phyloP scores from a whole-genome alignment of 1,140 invertebrate species.

The Leptoteleia sp. region DNA sequence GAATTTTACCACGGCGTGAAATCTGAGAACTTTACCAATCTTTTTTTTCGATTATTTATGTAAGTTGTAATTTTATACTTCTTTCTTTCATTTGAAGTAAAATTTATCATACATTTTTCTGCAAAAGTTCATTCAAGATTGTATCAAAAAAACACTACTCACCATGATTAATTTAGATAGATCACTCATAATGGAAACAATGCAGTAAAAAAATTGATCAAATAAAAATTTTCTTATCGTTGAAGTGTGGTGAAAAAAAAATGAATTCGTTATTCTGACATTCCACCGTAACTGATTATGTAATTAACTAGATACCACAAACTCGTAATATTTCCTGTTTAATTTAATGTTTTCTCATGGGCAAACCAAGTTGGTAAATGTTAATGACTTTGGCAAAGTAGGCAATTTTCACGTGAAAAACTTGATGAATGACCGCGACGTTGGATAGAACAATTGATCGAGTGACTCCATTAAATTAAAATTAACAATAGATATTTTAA shows the following conservation, averaged over 20 bases:
- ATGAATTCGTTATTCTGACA: background rate
- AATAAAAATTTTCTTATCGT: too few species aligned
- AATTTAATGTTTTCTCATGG: slow-evolving; percentile 1
- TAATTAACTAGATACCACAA: background rate
- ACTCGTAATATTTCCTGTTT: slow-evolving; percentile 8
- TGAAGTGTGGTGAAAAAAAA: background rate
- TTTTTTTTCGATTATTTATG: too few species aligned
- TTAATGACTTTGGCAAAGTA: slow-evolving; percentile 5
- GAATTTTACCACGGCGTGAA: too few species aligned
- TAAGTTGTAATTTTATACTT: too few species aligned
- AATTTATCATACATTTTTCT: too few species aligned
- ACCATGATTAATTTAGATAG: too few species aligned
- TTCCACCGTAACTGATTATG: background rate
- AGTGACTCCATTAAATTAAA: slow-evolving; percentile 23
- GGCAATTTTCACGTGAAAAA: slow-evolving; percentile 1
- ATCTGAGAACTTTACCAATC: too few species aligned
- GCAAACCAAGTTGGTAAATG: slow-evolving; percentile 2
- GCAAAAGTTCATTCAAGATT: too few species aligned
- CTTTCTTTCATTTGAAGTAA: too few species aligned
- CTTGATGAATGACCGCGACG: slow-evolving; percentile 16
- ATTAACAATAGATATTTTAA: slow-evolving; percentile 30
- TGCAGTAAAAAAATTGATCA: too few species aligned
- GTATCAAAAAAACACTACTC: too few species aligned
- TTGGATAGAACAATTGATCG: slow-evolving; percentile 16
- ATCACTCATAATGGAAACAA: too few species aligned